A percentile compares a stretch with the other conserved stretches of the same genome.
These are phyloP conservation scores for Peromyscus leucopus DNA, from an alignment of 2,113 vertebrate genomes.

Conservation along the genomic window DNA sequence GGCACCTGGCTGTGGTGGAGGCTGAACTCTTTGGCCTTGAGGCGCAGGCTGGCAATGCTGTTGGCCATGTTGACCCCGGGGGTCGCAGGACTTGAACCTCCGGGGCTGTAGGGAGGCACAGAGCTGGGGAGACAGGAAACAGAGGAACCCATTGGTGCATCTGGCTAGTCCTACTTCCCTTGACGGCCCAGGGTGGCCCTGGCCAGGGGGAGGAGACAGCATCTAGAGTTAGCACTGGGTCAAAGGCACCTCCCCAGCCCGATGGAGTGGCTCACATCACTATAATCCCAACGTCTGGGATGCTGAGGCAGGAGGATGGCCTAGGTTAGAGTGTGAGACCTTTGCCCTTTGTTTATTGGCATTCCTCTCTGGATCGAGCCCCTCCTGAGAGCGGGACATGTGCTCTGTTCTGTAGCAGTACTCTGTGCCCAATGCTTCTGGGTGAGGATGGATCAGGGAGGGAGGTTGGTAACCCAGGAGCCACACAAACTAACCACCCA, in stretches of 20 bases:
- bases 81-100: conserved; percentile 76
- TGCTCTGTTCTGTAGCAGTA: not conserved
- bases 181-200: not conserved
- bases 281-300: not conserved
- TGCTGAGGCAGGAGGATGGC: not conserved
- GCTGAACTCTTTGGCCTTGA: conserved; percentile 93
- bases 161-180: not conserved
- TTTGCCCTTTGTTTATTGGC: not conserved
- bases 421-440: not conserved
- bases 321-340: too few species aligned
- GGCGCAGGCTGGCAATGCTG: conserved; percentile 92
- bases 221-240: not conserved
- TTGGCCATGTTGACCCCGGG: conserved; percentile 91
- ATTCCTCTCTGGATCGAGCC: not conserved
- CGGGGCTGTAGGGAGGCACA: conserved; percentile 89
- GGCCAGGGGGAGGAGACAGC: not conserved
- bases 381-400: not conserved
- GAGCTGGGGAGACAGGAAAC: conserved; percentile 82
- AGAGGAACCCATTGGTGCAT: not conserved
- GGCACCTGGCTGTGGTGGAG: conserved; percentile 91
- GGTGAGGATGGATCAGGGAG: not conserved
- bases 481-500: not conserved
- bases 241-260: not conserved
- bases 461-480: not conserved
- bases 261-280: not conserved